Conservation (phyloP, 2,113 vertebrate genomes). For the Gopherus evgoodei region DNA sequence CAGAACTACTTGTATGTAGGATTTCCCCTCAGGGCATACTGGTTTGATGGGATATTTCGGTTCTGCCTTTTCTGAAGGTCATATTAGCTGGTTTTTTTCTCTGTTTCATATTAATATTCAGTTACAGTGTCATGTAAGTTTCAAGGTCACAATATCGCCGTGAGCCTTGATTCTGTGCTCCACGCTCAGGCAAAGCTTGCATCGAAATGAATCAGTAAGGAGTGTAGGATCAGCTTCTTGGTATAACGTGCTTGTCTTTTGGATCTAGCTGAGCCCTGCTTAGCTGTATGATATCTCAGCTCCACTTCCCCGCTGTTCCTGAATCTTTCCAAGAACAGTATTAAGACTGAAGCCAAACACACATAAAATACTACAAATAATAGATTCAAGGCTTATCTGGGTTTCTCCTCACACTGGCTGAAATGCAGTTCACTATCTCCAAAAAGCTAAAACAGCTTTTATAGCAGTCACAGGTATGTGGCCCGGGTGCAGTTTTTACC, state of each 20-base stretch:
- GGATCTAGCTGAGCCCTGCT: neutral
- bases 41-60: neutral
- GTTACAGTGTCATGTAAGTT: neutral
- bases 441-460: neutral
- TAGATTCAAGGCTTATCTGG: neutral
- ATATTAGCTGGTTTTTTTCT: conserved; percentile 26
- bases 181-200: conserved; percentile 2
- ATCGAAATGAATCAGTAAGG: neutral
- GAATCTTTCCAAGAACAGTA: neutral
- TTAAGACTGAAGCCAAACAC: conserved; percentile 17
- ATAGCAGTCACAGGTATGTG: neutral
- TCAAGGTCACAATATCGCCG: conserved; percentile 9
- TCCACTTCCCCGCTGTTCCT: neutral
- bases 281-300: neutral
- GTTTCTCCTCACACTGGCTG: neutral
- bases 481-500: neutral
- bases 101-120: neutral
- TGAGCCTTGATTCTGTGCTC: neutral
- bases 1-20: neutral
- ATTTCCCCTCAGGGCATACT: neutral
- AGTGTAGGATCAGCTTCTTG: neutral
- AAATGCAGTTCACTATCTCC: neutral
- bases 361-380: neutral
- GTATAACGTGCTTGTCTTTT: neutral
- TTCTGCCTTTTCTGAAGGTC: neutral